Base-by-base conservation (phyloP, 92 coral and sea anemone species). In the Nematostella vectensis region DNA sequence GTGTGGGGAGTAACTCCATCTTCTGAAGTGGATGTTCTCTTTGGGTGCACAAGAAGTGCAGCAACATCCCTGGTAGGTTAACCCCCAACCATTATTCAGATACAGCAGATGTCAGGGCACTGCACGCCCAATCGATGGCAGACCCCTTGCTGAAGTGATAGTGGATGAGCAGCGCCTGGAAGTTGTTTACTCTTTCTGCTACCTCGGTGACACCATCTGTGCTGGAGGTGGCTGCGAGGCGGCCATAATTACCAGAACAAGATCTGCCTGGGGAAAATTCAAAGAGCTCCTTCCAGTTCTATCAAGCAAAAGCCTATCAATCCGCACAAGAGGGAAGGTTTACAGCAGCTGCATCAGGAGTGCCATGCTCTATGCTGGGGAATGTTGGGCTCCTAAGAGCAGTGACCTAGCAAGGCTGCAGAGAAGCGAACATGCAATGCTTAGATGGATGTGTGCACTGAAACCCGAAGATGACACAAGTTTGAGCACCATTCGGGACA, bases 361-460 rank as follows among this genome's bases (percentile, higher is more conserved):
- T 31, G 69, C 43, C 62, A 62, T 62, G 70, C 50, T 54, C 15
- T 65, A 65, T 54, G 68, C 45, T 50, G 52, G 71, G 53, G n/a
- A n/a, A n/a, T n/a, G 71, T 6, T 33, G 40, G 40, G 40, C 40
- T 15, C 40, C 40, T 6, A 33, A 15, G 15, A 33, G 15, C 8
- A 33, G 6, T 33, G 40, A 33, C 40, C 15, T 33, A 15, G 40
- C 40, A 15, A 33, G 40, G 15, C 40, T 6, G 6, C 8, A 15
- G 15, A 15, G 15, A 33, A 33, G 8, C 8, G 15, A 15, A 15
- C 40, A 15, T 6, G 40, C 40, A 6, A 33, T 33, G 40, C 40
- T 33, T 6, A 33, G 40, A 15, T 33, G 40, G 40, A 33, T 33
- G 40, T 33, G 40, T 33, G 40, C 8, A 6, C 40, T 33, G 40